Conservation (phyloP, 2,113 vertebrate genomes). For the Proterorhinus semilunaris region DNA sequence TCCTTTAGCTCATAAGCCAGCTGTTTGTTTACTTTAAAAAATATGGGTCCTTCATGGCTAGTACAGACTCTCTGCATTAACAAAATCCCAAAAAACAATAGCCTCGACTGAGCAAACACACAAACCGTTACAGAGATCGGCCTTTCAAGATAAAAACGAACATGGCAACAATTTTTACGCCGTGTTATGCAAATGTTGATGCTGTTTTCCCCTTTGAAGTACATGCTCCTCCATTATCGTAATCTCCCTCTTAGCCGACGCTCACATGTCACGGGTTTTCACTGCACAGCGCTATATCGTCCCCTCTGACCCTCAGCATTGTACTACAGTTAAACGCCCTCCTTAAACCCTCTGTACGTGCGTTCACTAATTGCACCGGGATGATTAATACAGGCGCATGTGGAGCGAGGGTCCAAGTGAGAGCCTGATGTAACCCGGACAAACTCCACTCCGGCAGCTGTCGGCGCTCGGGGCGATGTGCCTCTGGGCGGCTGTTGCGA, state of each 20-base stretch:
- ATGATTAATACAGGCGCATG: background rate
- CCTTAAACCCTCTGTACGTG: background rate
- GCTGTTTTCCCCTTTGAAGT: background rate
- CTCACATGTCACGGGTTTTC: background rate
- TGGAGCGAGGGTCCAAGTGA: background rate
- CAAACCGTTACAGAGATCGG: no score
- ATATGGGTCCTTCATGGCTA: no score
- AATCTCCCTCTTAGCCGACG: background rate
- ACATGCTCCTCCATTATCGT: background rate
- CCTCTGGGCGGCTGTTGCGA: background rate
- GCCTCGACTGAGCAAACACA: no score
- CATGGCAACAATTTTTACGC: no score
- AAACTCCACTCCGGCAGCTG: background rate
- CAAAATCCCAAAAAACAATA: no score
- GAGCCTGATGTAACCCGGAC: slow-evolving; percentile 2
- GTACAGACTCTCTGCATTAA: no score
- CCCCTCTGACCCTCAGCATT: background rate
- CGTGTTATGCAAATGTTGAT: no score
- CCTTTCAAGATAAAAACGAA: no score
- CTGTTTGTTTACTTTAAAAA: no score
- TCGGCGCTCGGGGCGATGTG: background rate
- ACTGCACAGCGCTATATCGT: background rate
- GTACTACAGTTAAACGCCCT: background rate
- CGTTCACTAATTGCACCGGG: background rate
- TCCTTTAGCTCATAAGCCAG: no score